Evolutionary conservation across 2,888 invertebrate genomes (phyloP).

Genomic region (Beris morrisii): DNA sequence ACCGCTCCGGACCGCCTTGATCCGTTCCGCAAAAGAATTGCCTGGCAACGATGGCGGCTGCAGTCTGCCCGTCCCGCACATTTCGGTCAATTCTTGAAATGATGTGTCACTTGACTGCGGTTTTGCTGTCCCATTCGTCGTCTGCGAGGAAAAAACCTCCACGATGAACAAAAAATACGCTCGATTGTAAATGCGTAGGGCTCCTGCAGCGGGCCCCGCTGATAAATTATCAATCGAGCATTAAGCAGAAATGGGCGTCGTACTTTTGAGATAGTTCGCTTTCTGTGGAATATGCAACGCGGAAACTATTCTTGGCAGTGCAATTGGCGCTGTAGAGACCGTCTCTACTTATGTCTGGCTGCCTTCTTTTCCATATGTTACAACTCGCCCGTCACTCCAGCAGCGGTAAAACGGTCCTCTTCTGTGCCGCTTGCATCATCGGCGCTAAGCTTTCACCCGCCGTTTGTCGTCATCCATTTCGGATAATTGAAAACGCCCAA

Average conservation of each 20-base stretch:
- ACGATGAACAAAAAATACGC: no score
- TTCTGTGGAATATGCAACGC: not conserved
- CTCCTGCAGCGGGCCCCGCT: no score
- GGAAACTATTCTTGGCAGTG: not conserved
- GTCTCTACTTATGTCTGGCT: not conserved
- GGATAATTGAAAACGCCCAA: slow-evolving; percentile 21
- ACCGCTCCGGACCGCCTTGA: not conserved
- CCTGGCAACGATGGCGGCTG: not conserved
- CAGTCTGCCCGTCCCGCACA: not conserved
- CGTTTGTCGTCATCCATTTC: slow-evolving; percentile 14
- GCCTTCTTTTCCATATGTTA: not conserved
- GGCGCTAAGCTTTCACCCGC: slow-evolving; percentile 12
- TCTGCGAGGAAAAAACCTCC: slow-evolving; percentile 1
- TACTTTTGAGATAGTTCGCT: not conserved
- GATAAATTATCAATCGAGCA: no score
- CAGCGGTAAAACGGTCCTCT: not conserved
- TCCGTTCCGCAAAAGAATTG: not conserved
- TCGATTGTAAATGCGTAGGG: not conserved
- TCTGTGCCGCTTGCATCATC: not conserved
- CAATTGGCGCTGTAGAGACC: not conserved
- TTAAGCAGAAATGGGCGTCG: no score
- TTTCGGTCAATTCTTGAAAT: slow-evolving; percentile 3
- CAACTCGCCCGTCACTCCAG: not conserved
- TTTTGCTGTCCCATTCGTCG: slow-evolving; percentile 17
- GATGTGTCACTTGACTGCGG: slow-evolving; percentile 34